These are phyloP conservation scores for Heliconius cydno DNA, from an alignment of 2,888 invertebrate species.

Conservation along the genomic window DNA sequence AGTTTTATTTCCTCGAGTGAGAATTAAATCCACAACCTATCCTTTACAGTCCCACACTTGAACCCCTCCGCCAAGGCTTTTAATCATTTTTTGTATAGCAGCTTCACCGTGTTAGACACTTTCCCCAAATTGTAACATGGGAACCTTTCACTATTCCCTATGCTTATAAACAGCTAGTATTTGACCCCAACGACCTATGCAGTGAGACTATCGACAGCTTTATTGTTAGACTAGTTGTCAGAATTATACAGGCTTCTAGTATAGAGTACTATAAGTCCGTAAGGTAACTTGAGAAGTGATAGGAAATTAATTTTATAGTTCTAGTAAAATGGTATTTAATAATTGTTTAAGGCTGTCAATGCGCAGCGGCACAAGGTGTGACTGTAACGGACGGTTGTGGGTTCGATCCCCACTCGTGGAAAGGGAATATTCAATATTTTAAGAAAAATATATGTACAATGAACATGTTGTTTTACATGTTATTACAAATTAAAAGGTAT, in stretches of 20 bases:
- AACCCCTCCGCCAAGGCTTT: too few species aligned
- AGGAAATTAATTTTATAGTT: background rate
- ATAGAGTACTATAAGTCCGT: background rate
- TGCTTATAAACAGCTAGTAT: constrained; percentile 2
- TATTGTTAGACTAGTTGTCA: constrained; percentile 18
- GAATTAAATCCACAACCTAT: too few species aligned
- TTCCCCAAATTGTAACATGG: constrained; percentile 18
- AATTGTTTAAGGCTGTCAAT: background rate
- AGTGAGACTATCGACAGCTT: constrained; percentile 19
- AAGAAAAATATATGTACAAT: too few species aligned
- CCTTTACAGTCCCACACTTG: too few species aligned
- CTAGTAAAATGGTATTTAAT: background rate
- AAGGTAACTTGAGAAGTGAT: background rate
- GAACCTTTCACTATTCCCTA: constrained; percentile 1
- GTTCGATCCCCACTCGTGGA: too few species aligned
- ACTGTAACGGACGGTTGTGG: too few species aligned
- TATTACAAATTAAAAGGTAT: too few species aligned
- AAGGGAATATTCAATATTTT: too few species aligned
- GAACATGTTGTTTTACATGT: too few species aligned
- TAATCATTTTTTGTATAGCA: constrained; percentile 1
- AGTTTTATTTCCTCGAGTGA: too few species aligned
- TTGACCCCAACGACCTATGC: constrained; percentile 6
- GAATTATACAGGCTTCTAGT: background rate
- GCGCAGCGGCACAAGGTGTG: too few species aligned
- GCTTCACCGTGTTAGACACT: background rate